Evolutionary conservation across 2,888 invertebrate genomes (phyloP).

Genomic region (Lottia scabra): DNA sequence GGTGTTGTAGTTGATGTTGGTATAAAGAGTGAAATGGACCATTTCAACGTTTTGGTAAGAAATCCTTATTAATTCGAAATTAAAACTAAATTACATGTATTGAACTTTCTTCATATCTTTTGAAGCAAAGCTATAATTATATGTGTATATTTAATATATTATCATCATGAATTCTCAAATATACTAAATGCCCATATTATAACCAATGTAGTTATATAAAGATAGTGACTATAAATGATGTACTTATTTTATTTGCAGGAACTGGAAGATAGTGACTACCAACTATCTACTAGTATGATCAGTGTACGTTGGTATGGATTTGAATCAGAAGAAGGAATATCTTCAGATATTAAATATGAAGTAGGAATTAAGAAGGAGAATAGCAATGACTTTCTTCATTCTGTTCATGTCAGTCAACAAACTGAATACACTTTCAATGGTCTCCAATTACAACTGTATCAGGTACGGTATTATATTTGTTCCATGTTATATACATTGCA

Average conservation of each 20-base stretch:
- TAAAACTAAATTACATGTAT: too few relatives aligned
- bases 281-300: slow-evolving; percentile 20
- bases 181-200: too few relatives aligned
- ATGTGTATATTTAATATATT: too few relatives aligned
- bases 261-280: slow-evolving; percentile 37
- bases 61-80: too few relatives aligned
- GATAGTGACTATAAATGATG: too few relatives aligned
- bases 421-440: slow-evolving; percentile 26
- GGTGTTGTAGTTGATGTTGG: slow-evolving; percentile 27
- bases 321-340: slow-evolving; percentile 32
- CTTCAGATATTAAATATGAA: slow-evolving; percentile 30
- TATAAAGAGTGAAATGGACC: slow-evolving; percentile 11
- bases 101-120: too few relatives aligned
- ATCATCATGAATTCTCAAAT: too few relatives aligned
- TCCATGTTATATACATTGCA: too few relatives aligned
- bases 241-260: slow-evolving; percentile 21
- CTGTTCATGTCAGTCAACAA: slow-evolving; percentile 10
- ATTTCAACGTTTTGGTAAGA: slow-evolving; percentile 15
- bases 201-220: too few relatives aligned
- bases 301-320: slow-evolving; percentile 43
- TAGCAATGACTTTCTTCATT: background rate
- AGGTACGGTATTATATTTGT: slow-evolving; percentile 10
- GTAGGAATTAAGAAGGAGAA: too few relatives aligned
- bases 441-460: slow-evolving; percentile 18
- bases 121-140: too few relatives aligned